Base-by-base conservation (phyloP, 2,888 invertebrate genomes). In the Aphrophora alni region DNA sequence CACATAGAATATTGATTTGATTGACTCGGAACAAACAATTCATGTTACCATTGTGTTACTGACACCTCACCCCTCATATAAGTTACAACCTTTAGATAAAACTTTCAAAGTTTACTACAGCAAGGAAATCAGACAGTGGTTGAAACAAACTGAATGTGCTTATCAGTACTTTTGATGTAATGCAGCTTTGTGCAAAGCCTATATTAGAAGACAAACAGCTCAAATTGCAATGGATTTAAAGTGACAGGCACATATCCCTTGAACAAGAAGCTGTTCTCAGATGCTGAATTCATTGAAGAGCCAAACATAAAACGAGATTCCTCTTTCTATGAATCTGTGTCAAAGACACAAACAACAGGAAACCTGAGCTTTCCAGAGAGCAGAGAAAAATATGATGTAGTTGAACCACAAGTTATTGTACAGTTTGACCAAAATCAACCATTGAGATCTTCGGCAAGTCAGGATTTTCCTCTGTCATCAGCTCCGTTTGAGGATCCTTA, bases 61-160 rank as follows among this genome's bases (percentile, higher is more conserved):
- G 44, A 83, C 83, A 24, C 83, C 84, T 21, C 83, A 83, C 68
- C 71, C 76, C 69, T 74, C 78, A 12, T 78, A 69, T 21, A 69
- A 69, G 24, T 14, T 69, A 24, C 69, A 26, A 26, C 68, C 68
- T n/a, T 68, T 68, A 24, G 68, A 68, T 24, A 68, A 68, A 14
- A 68, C 21, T n/a, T 68, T 68, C 68, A 21, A 24, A 21, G 26
- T 26, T 69, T 26, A 69, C 69, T 10, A 69, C 44, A 44, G 44
- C 44, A 83, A 73, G 25, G 74, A 74, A 74, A 74, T 74, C 59
- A 24, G 44, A 10, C 21, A 75, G 51, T 75, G 75, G 75, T 44
- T 44, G 12, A 44, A 44, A 25, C 38, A 24, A 3, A 75, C 38
- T 24, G 44, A 75, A 75, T 10, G 75, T 75, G 44, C 75, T 75